Conservation (phyloP, 2,888 invertebrate genomes). For the Rhodophaea formosa region DNA sequence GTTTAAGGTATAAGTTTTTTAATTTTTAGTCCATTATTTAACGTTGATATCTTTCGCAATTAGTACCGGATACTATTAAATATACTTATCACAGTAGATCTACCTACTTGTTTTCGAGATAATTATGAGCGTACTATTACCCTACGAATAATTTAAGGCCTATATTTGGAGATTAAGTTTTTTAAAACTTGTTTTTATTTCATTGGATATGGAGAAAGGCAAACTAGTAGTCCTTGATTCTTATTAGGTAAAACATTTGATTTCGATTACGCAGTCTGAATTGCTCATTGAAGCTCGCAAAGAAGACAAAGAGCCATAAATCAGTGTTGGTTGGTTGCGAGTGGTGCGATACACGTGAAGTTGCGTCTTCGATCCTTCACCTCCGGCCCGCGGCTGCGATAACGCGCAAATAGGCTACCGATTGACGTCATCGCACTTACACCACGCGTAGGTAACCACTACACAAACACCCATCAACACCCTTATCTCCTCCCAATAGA, state of each 20-base stretch:
- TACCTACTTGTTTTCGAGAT: too few species aligned
- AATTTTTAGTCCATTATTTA: too few species aligned
- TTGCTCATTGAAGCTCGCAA: slow-evolving; percentile 7
- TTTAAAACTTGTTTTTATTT: too few species aligned
- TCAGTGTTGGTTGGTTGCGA: slow-evolving; percentile 39
- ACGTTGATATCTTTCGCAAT: too few species aligned
- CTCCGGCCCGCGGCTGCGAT: slow-evolving; percentile 54
- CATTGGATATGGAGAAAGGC: too few species aligned
- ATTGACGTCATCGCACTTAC: slow-evolving; percentile 64
- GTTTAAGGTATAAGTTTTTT: too few species aligned
- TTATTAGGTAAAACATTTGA: neutral
- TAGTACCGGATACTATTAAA: too few species aligned
- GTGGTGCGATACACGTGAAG: slow-evolving; percentile 54
- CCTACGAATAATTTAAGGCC: too few species aligned
- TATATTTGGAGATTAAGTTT: too few species aligned
- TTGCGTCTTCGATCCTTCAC: slow-evolving; percentile 66
- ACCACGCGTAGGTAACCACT: slow-evolving; percentile 48
- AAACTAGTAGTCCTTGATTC: too few species aligned
- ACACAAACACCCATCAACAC: slow-evolving; percentile 28
- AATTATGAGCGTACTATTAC: too few species aligned
- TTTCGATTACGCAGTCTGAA: neutral
- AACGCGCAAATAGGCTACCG: slow-evolving; percentile 64
- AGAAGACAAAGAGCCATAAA: slow-evolving; percentile 66
- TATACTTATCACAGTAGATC: too few species aligned
- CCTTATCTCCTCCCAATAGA: slow-evolving; percentile 37